Conservation (phyloP, 2,113 vertebrate species). For the Cercopithecus mona region DNA sequence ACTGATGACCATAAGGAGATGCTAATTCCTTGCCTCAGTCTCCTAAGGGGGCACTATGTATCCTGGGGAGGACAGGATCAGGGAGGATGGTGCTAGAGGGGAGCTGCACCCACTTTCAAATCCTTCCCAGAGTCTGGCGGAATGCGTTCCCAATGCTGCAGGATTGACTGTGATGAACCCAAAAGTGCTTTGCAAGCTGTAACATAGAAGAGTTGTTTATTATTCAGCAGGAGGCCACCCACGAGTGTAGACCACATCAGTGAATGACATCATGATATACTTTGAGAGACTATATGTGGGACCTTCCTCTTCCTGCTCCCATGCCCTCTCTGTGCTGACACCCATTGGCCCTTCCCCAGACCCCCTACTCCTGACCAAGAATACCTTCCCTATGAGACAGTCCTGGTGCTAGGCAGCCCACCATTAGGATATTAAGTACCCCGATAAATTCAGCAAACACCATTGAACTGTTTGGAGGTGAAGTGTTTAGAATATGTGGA, state of each 20-base stretch:
- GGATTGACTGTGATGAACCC: background rate
- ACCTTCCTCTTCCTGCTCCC: background rate
- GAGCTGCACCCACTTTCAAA: background rate
- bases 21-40: background rate
- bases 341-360: fast-evolving
- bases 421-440: background rate
- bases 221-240: fast-evolving
- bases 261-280: too few species aligned
- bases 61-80: background rate
- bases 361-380: background rate
- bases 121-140: background rate
- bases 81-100: background rate
- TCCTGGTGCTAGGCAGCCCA: background rate
- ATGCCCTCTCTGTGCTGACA: background rate
- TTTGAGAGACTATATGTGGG: background rate
- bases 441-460: background rate
- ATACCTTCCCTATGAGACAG: background rate
- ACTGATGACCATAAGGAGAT: fast-evolving
- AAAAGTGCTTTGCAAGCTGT: background rate
- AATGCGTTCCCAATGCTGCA: background rate
- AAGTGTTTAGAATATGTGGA: background rate
- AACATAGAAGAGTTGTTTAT: too few species aligned
- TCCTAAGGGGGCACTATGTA: background rate
- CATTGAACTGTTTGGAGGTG: background rate
- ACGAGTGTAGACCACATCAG: fast-evolving